Conservation (phyloP, 2,113 vertebrate genomes). For the Ciconia stormi region DNA sequence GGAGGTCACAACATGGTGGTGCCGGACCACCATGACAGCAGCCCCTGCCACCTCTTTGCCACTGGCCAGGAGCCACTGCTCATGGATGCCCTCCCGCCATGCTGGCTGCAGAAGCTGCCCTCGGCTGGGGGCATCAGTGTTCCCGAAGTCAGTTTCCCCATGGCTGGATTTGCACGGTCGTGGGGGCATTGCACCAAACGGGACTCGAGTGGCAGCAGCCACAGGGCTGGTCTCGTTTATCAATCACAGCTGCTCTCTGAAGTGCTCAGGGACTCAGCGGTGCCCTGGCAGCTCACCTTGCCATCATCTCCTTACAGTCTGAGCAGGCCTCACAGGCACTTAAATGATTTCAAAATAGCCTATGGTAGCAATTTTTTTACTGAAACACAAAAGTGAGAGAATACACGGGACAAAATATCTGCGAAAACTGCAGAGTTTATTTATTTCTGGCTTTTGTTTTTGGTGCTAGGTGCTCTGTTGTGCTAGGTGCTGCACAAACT, state of each 20-base stretch:
- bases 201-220: not conserved
- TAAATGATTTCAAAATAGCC: not conserved
- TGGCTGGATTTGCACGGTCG: fast-evolving
- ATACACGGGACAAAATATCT: fast-evolving
- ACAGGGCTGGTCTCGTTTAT: not conserved
- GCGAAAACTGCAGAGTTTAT: not conserved
- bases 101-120: not conserved
- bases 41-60: not conserved
- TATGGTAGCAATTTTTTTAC: not conserved
- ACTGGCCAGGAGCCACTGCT: not conserved
- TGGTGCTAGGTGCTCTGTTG: not conserved
- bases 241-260: not conserved
- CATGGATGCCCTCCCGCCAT: fast-evolving
- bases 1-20: fast-evolving
- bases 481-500: not conserved
- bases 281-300: not conserved
- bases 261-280: not conserved
- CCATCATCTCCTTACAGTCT: not conserved
- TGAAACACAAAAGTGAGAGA: not conserved
- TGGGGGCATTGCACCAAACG: fast-evolving
- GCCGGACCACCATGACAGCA: too few relatives aligned
- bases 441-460: not conserved
- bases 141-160: not conserved
- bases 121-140: fast-evolving
- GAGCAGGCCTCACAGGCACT: not conserved